A percentile compares a stretch with the other conserved stretches of the same genome.
phyloP scores from a whole-genome alignment of 2,888 invertebrate species.

The Platyscelio sp. region DNA sequence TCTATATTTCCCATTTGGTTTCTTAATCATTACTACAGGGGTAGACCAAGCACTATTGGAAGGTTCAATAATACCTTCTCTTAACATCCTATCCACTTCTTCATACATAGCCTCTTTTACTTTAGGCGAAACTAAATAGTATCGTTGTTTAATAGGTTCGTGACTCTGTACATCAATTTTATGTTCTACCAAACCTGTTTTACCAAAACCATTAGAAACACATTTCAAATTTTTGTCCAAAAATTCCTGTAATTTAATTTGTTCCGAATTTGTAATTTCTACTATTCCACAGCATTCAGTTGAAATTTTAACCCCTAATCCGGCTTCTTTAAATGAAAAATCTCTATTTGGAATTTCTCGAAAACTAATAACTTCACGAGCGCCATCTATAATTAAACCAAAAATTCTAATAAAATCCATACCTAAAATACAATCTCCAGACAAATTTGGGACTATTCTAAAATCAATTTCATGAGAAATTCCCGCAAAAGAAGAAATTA shows the following conservation, averaged over 20 bases:
- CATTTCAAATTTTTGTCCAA: conserved; percentile 1
- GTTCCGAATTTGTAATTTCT: conserved; percentile 11
- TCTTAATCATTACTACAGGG: conserved; percentile 38
- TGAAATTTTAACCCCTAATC: no score
- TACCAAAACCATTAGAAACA: not conserved
- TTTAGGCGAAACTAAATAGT: conserved; percentile 15
- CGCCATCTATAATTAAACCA: conserved; percentile 30
- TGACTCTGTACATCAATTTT: conserved; percentile 6
- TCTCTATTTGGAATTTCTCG: not conserved
- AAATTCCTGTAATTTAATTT: not conserved
- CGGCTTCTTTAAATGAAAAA: conserved; percentile 14
- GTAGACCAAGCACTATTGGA: conserved; percentile 46
- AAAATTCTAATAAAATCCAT: conserved; percentile 46
- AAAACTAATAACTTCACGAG: not conserved
- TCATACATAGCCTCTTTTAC: conserved; percentile 31
- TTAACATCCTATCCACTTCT: not conserved
- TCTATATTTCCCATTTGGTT: conserved; percentile 22
- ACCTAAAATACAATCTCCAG: conserved; percentile 22
- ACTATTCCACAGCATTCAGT: conserved; percentile 26
- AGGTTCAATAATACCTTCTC: conserved; percentile 12
- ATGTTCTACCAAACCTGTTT: conserved; percentile 28
- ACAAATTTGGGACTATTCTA: conserved; percentile 14
- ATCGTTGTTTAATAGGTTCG: not conserved
- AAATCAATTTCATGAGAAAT: not conserved
- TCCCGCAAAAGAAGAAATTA: no score